Percentiles rank a stretch among this genome's conserved stretches.
Conservation (phyloP, 2,888 invertebrate genomes). For the Cartodere bifasciata region DNA sequence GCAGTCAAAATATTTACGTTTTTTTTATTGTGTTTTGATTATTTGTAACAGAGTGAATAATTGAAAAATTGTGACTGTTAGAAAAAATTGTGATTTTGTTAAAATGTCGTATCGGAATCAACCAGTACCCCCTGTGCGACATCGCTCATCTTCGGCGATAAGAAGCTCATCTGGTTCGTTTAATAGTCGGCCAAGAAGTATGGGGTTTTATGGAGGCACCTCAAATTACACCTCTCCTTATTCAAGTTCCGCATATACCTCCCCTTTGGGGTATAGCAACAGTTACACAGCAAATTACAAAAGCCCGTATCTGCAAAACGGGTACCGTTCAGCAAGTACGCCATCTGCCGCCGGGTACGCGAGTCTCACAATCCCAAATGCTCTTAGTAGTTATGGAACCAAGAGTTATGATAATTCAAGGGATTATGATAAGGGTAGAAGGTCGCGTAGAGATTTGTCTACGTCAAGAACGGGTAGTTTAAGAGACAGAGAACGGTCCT, state of each 20-base stretch:
- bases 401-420: conserved; percentile 31
- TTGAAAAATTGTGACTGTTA: no score
- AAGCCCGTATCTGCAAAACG: conserved; percentile 36
- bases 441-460: conserved; percentile 29
- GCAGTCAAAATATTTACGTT: no score
- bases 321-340: conserved; percentile 44
- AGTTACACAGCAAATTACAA: conserved; percentile 28
- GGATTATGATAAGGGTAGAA: conserved; percentile 36
- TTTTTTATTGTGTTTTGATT: conserved; percentile 1
- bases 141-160: conserved; percentile 29
- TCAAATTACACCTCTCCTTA: conserved; percentile 20
- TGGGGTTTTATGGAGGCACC: conserved; percentile 24
- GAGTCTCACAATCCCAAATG: conserved; percentile 51
- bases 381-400: conserved; percentile 39
- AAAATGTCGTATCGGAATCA: conserved; percentile 23
- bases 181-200: conserved; percentile 26
- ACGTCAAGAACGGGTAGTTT: conserved; percentile 29
- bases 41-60: no score
- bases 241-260: conserved; percentile 23
- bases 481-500: conserved; percentile 19
- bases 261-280: conserved; percentile 10
- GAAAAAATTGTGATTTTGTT: no score
- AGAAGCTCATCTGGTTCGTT: conserved; percentile 20
- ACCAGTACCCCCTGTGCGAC: conserved; percentile 25
- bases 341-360: conserved; percentile 45